Conservation (phyloP, 2,888 invertebrate genomes). For the Ephialtes manifestator region DNA sequence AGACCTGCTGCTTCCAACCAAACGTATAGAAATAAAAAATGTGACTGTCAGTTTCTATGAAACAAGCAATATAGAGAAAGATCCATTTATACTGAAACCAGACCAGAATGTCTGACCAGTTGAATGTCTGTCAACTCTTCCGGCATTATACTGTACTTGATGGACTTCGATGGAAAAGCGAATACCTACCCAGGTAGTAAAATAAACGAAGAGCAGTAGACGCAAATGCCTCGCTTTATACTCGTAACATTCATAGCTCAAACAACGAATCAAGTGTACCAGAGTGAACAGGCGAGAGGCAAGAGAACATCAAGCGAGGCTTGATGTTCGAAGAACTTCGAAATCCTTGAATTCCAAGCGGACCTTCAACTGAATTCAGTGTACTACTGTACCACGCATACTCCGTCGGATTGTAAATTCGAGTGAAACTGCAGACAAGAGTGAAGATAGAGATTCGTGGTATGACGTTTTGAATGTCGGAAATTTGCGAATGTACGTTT, state of each 20-base stretch:
- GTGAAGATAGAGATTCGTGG: conserved; percentile 25
- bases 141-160: background rate
- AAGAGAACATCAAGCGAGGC: conserved; percentile 8
- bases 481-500: conserved; percentile 24
- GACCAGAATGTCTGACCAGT: background rate
- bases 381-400: background rate
- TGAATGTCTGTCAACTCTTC: background rate
- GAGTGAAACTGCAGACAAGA: background rate
- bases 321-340: conserved; percentile 34
- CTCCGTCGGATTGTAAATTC: conserved; percentile 9
- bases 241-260: conserved; percentile 12
- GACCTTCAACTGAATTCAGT: conserved; percentile 8
- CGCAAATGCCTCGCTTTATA: conserved; percentile 15
- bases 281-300: background rate
- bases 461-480: conserved; percentile 37
- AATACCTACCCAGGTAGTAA: conserved; percentile 1
- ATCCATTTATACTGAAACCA: background rate
- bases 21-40: background rate
- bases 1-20: background rate
- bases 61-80: background rate
- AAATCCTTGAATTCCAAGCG: conserved; percentile 25
- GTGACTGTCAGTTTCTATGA: background rate
- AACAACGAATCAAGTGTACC: conserved; percentile 23
- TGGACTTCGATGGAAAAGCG: background rate
- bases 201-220: background rate